Base-by-base conservation (phyloP, 2,113 vertebrate species). In the Petromus typicus region DNA sequence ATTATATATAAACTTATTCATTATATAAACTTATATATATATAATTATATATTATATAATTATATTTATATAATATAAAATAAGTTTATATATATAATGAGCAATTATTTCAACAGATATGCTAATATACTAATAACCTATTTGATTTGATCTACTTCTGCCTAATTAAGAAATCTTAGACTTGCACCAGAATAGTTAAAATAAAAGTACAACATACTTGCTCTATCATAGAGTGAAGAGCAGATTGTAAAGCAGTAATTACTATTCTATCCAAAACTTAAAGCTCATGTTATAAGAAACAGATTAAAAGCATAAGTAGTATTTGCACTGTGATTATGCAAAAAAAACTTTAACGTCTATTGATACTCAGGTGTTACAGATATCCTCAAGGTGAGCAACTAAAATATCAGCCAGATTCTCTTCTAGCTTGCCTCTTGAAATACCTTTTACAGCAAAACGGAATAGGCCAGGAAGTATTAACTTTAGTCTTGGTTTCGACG, bases 101-200 rank as follows among this genome's bases (percentile, higher is more conserved):
- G 75, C 4, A 75, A 25, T 73, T 80, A 54, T 64, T 73, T 75
- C 75, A 4, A 75, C 18, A 56, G 45, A 73, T 40, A 56, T 81
- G 40, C 37, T 23, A 64, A 86, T 30, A 88, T n/a, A n/a, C n/a
- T n/a, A 40, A 37, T 54, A 94, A 57, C 40, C 66, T 82, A 63
- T 22, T 83, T 82, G 84, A 78, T 69, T 71, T 75, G 90, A 80
- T 71, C 61, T 90, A 86, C 13, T 73, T 73, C 11, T 69, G 25
- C 17, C 75, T 93, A 48, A 86, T 79, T 79, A 79, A 75, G 56
- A 91, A 88, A 40, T 69, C 40, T 89, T 84, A 89, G 54, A 84
- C 63, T 13, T 79, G 17, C 85, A 84, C 30, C 85, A 54, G 89
- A 93, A 89, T 71, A 79, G n/a, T 54, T 85, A 64, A 79, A 84